Conservation (phyloP, 2,888 invertebrate genomes). For the Matsumyia berberina region DNA sequence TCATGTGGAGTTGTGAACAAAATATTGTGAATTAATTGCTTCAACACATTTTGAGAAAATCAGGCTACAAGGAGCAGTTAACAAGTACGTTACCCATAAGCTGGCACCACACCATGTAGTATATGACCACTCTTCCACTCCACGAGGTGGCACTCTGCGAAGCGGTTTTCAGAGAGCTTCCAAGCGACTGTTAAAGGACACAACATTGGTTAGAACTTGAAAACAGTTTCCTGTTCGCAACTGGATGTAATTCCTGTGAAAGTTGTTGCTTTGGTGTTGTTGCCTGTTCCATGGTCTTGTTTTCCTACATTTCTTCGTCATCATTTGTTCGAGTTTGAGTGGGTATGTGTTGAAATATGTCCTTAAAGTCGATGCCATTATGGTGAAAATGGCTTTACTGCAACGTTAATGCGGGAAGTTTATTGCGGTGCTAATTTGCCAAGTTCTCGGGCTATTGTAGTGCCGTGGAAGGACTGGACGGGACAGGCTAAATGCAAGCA, state of each 20-base stretch:
- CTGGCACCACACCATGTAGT: conserved; percentile 2
- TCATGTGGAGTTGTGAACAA: conserved; percentile 15
- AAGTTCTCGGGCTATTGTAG: conserved; percentile 48
- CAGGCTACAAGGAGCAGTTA: conserved; percentile 40
- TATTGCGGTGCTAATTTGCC: conserved; percentile 66
- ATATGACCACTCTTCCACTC: conserved; percentile 18
- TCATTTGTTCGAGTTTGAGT: conserved; percentile 11
- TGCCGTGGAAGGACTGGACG: background rate
- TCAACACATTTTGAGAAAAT: conserved; percentile 52
- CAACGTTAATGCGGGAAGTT: conserved; percentile 53
- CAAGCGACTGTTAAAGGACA: conserved; percentile 28
- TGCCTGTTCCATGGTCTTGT: conserved; percentile 24
- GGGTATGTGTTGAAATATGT: conserved; percentile 64
- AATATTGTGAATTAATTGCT: conserved; percentile 62
- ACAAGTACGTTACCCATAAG: conserved; percentile 38
- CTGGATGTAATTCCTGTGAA: conserved; percentile 18
- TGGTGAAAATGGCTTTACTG: conserved; percentile 51
- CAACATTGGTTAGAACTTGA: conserved; percentile 40
- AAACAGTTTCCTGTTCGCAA: conserved; percentile 43
- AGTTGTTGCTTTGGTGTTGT: conserved; percentile 15
- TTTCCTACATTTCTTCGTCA: conserved; percentile 22
- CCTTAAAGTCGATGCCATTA: conserved; percentile 69
- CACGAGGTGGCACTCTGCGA: background rate
- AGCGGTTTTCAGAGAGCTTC: background rate
- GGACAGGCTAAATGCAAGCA: background rate